phyloP scores from a whole-genome alignment of 2,797 vertebrate species.

The Megalops cyprinoides region DNA sequence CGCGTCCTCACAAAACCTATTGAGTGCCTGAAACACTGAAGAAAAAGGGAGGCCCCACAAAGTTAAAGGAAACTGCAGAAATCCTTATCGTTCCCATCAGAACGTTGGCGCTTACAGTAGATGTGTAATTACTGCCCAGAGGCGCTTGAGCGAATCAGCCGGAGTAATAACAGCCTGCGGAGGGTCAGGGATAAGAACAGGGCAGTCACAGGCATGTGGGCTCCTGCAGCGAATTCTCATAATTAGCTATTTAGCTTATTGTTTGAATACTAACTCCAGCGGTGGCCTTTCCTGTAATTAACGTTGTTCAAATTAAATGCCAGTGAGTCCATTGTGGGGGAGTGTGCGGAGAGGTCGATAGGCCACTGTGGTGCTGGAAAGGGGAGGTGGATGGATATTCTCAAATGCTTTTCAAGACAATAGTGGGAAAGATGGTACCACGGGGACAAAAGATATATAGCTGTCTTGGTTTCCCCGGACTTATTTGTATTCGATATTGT shows the following conservation, averaged over 20 bases:
- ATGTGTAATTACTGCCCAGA: background rate
- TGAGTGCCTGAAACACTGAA: too few relatives aligned
- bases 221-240: background rate
- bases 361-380: background rate
- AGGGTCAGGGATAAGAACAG: background rate
- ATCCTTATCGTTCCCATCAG: background rate
- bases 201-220: background rate
- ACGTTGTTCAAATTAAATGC: background rate
- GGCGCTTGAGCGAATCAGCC: background rate
- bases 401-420: background rate
- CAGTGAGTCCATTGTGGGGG: background rate
- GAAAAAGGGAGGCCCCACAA: background rate
- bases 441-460: background rate
- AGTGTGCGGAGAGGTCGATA: background rate
- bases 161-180: background rate
- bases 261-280: background rate
- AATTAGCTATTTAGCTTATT: background rate
- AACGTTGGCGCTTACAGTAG: background rate
- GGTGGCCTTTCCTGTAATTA: constrained; percentile 2
- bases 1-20: too few relatives aligned
- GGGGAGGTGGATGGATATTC: background rate
- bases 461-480: background rate
- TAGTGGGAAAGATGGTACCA: background rate
- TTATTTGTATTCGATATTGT: background rate
- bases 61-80: background rate